phyloP scores from a whole-genome alignment of 2,888 invertebrate genomes.

The Epistrophella euchroma region DNA sequence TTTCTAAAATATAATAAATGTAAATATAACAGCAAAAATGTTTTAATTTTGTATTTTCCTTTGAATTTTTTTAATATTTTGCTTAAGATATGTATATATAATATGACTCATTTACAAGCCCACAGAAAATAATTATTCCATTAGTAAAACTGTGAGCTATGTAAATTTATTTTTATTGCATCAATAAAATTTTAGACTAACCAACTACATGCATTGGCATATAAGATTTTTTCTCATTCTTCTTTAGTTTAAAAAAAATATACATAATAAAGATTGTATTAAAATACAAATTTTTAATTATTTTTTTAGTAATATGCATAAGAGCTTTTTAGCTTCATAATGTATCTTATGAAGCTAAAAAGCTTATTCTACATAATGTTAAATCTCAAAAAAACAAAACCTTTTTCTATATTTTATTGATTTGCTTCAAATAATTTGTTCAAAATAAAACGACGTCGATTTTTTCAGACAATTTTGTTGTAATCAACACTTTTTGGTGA shows the following conservation, averaged over 20 bases:
- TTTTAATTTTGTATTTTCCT: neutral
- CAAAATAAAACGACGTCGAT: neutral
- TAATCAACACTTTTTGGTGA: neutral
- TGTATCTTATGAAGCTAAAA: too few relatives aligned
- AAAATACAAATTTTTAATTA: too few relatives aligned
- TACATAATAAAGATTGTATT: neutral
- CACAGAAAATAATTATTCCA: neutral
- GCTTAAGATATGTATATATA: conserved; percentile 12
- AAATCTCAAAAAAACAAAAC: too few relatives aligned
- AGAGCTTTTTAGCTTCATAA: too few relatives aligned
- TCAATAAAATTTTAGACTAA: neutral
- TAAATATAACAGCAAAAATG: neutral
- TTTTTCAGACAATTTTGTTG: neutral
- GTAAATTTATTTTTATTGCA: neutral
- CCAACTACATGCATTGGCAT: neutral
- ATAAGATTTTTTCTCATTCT: neutral
- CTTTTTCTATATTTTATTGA: too few relatives aligned
- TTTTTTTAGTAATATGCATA: too few relatives aligned
- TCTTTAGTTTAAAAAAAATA: neutral
- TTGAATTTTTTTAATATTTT: neutral
- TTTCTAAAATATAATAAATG: neutral
- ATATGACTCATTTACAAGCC: neutral
- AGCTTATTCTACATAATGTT: too few relatives aligned
- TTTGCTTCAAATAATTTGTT: neutral
- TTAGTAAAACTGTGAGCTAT: neutral